Conservation (phyloP, 2,113 vertebrate species). For the Mus musculus region DNA sequence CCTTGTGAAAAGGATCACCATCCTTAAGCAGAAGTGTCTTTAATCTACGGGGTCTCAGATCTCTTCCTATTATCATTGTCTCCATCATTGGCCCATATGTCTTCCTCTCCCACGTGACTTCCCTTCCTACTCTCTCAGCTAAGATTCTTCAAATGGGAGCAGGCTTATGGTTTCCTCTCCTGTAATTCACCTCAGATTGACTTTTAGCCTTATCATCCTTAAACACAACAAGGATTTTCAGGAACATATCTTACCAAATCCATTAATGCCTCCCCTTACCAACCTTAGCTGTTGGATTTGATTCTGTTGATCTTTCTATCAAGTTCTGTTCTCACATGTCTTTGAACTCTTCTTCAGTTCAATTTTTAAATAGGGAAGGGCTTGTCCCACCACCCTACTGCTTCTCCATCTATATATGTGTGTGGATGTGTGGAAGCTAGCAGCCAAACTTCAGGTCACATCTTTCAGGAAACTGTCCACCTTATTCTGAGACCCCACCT, state of each 20-base stretch:
- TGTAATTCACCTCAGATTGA: not conserved
- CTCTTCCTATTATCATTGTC: not conserved
- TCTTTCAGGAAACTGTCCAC: too few species aligned
- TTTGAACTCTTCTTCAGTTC: not conserved
- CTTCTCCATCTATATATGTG: not conserved
- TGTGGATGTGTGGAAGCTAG: too few species aligned
- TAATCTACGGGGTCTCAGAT: not conserved
- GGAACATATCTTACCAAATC: not conserved
- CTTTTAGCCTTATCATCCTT: not conserved
- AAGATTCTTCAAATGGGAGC: not conserved
- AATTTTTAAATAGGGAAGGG: not conserved
- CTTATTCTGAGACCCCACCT: not conserved
- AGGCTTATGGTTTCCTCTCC: not conserved
- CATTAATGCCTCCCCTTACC: not conserved
- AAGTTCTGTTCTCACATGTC: not conserved
- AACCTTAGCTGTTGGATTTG: not conserved
- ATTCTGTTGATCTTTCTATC: not conserved
- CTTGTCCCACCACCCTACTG: not conserved
- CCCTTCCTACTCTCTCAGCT: not conserved
- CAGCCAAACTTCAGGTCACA: not conserved
- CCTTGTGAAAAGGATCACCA: not conserved
- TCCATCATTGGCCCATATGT: not conserved
- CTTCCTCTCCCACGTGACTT: not conserved
- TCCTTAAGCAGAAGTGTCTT: not conserved
- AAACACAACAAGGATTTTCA: not conserved